Conservation (phyloP, 2,888 invertebrate species). For the Pristionchus japonicus region DNA sequence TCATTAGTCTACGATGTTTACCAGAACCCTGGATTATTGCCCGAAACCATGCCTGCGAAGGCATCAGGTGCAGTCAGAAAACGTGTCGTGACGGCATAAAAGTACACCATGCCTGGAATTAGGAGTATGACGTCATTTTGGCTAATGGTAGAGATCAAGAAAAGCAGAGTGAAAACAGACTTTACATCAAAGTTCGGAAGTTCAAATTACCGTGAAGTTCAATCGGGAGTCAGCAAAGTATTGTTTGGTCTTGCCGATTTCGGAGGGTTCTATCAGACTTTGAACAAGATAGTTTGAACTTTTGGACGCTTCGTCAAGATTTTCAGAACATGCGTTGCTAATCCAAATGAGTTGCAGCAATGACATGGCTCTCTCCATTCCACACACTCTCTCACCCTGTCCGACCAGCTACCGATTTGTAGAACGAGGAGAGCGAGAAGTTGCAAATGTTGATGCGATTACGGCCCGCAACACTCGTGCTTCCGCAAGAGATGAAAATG, state of each 20-base stretch:
- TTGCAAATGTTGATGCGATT: constrained; percentile 1
- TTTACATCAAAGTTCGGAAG: neutral
- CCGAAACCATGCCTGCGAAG: no score
- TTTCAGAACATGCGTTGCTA: neutral
- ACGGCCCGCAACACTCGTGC: neutral
- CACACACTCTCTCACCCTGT: neutral
- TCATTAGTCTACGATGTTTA: neutral
- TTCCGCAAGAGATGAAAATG: neutral
- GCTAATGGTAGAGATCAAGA: neutral
- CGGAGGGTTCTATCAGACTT: no score
- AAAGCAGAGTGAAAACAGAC: neutral
- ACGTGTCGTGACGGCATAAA: neutral
- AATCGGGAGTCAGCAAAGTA: neutral
- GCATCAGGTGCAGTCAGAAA: neutral
- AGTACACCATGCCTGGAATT: neutral
- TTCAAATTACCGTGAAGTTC: neutral
- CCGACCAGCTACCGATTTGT: neutral
- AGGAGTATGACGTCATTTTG: neutral
- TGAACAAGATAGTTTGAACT: neutral
- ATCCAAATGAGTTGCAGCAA: neutral
- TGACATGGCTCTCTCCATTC: neutral
- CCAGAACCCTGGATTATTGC: neutral
- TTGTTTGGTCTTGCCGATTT: no score
- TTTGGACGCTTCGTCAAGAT: neutral
- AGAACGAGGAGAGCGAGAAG: neutral